Base-by-base conservation (phyloP, 2,888 invertebrate genomes). In the Anarsia innoxiella region DNA sequence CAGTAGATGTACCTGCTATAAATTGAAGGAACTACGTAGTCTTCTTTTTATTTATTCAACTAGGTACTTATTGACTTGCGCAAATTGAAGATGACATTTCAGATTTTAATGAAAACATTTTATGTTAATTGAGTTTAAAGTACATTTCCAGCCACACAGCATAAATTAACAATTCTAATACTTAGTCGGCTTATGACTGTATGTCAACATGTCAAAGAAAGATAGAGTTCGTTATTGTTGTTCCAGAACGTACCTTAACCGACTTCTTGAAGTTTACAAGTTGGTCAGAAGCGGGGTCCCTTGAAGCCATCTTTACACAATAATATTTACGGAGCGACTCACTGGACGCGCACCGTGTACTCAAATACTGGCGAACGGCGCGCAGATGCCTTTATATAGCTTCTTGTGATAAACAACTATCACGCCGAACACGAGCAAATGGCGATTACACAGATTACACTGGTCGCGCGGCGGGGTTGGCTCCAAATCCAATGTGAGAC, bases 241-340 rank as follows among this genome's bases (percentile, higher is more conserved):
- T n/a, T n/a, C n/a, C n/a, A n/a, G n/a, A n/a, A n/a, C 74, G 67
- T 73, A 91, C 91, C 87, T 88, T 88, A 29, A 86, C 57, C 31
- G 63, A 59, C 53, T 88, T 89, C 66, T 88, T 90, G 69, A 79
- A 90, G 46, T 87, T 79, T 46, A 84, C 78, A 36, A 91, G 80
- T 67, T 91, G 91, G 49, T 91, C 88, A 25, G 88, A 53, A 13
- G 90, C 87, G 32, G 89, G 85, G 50, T 89, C 88, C 47, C 90
- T 86, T 44, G 77, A 75, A 48, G 87, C 42, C 42, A 42, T 42
- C n/a, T 30, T 23, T 27, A n/a, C n/a, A 32, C 34, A 25, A 5
- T 11, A 28, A 15, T 12, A n/a, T n/a, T n/a, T n/a, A 25, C 42
- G 32, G 33, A 33, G 23, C 36, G 38, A 38, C 35, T 35, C 36